Conservation (phyloP, 1,140 invertebrate genomes). For the Drosophila pseudoananassae region DNA sequence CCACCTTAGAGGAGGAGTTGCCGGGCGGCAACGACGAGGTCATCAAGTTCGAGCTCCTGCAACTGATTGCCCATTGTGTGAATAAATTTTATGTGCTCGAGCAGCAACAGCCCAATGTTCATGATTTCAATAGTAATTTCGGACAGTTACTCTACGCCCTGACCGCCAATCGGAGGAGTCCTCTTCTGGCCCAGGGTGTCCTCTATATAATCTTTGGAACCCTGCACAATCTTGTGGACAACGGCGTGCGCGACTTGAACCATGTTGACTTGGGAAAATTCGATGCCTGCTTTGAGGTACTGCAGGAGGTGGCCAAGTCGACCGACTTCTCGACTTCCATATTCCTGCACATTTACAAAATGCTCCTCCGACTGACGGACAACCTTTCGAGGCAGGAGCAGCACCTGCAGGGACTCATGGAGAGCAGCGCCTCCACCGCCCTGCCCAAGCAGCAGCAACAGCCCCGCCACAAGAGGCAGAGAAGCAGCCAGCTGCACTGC, state of each 20-base stretch:
- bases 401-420: slow-evolving; percentile 63
- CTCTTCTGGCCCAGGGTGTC: slow-evolving; percentile 52
- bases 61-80: slow-evolving; percentile 67
- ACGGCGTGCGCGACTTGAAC: slow-evolving; percentile 41
- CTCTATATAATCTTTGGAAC: slow-evolving; percentile 75
- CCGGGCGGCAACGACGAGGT: slow-evolving; percentile 50
- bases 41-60: slow-evolving; percentile 72
- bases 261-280: slow-evolving; percentile 66
- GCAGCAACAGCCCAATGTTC: slow-evolving; percentile 49
- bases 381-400: slow-evolving; percentile 61
- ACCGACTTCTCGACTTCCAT: slow-evolving; percentile 31
- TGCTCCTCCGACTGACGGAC: slow-evolving; percentile 61
- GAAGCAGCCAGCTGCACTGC: slow-evolving; percentile 66
- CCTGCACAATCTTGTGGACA: slow-evolving; percentile 67
- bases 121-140: slow-evolving; percentile 69
- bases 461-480: slow-evolving; percentile 46
- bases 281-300: slow-evolving; percentile 64
- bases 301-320: slow-evolving; percentile 43
- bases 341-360: slow-evolving; percentile 66
- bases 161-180: slow-evolving; percentile 54
- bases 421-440: slow-evolving; percentile 55
- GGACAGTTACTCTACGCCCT: slow-evolving; percentile 65
- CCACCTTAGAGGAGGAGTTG: slow-evolving; percentile 23
- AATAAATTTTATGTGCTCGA: slow-evolving; percentile 69
- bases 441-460: slow-evolving; percentile 57